Evolutionary conservation across 2,888 invertebrate species (phyloP).

Genomic region (Acanthosepion esculentum): DNA sequence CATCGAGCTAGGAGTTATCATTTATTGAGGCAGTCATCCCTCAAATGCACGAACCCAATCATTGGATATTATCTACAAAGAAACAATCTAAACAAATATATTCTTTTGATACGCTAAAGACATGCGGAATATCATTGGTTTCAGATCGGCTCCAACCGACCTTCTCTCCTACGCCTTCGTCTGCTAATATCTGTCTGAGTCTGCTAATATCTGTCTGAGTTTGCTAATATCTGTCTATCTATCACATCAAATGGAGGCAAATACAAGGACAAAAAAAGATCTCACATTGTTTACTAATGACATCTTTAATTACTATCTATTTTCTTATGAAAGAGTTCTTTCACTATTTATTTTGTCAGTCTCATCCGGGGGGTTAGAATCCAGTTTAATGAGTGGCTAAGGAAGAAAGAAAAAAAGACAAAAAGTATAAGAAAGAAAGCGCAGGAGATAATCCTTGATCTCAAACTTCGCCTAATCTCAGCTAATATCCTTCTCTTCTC

Average conservation of each 20-base stretch:
- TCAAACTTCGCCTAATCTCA: neutral
- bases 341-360: neutral
- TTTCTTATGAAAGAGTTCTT: neutral
- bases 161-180: too few species aligned
- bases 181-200: too few species aligned
- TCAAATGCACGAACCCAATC: too few species aligned
- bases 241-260: neutral
- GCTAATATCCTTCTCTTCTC: neutral
- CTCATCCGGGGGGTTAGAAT: neutral
- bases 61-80: too few species aligned
- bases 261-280: neutral
- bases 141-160: too few species aligned
- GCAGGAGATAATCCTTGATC: neutral
- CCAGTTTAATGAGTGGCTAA: neutral
- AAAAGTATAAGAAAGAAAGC: neutral
- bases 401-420: neutral
- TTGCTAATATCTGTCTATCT: neutral
- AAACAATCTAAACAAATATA: too few species aligned
- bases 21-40: too few species aligned
- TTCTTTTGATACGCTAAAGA: too few species aligned
- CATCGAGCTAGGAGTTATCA: too few species aligned
- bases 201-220: neutral
- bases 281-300: neutral
- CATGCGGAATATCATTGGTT: too few species aligned
- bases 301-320: neutral